A percentile compares a stretch with the other conserved stretches of the same genome.
These are phyloP conservation scores for Malurus splendens DNA, from an alignment of 2,797 vertebrate genomes.

Conservation along the genomic window DNA sequence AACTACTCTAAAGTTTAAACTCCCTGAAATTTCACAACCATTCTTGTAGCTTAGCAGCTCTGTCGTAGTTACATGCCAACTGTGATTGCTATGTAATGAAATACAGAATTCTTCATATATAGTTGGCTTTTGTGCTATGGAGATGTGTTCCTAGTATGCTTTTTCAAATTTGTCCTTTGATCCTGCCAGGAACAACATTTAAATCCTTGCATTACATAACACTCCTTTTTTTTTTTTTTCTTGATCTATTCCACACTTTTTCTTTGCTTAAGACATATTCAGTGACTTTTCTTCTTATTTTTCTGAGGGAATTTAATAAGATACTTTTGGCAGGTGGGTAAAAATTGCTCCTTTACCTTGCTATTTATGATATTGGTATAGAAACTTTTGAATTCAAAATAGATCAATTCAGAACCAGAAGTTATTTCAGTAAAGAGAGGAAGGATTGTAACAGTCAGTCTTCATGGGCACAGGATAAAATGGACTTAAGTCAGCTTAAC, in stretches of 20 bases:
- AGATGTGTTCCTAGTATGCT: accelerated
- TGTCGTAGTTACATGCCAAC: not conserved
- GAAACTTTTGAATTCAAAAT: not conserved
- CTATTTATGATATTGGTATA: not conserved
- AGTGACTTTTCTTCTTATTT: not conserved
- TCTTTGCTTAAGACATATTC: not conserved
- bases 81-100: not conserved
- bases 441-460: not conserved
- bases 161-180: not conserved
- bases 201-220: not conserved
- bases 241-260: not conserved
- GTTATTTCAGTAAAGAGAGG: not conserved
- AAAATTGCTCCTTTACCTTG: not conserved
- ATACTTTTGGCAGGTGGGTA: not conserved
- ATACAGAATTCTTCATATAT: not conserved
- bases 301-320: not conserved
- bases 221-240: no score
- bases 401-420: not conserved
- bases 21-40: not conserved
- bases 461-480: not conserved
- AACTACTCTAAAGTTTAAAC: not conserved
- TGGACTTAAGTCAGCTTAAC: not conserved
- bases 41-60: not conserved
- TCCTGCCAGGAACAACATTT: not conserved
- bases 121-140: not conserved